phyloP scores from a whole-genome alignment of 1,140 invertebrate genomes.

The Panagrolaimus sp. region DNA sequence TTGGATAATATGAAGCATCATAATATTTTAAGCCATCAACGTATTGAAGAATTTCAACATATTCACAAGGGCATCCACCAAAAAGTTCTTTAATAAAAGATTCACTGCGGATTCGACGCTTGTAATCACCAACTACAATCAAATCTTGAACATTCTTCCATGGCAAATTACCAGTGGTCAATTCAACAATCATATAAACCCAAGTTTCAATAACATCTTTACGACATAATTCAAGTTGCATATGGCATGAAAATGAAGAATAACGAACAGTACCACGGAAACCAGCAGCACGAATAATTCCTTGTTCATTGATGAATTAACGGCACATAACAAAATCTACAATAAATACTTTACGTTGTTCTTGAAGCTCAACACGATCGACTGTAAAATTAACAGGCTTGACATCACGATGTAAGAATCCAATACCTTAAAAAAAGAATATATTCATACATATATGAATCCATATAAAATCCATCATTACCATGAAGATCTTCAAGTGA shows the following conservation, averaged over 20 bases:
- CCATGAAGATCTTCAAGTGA: conserved; percentile 45
- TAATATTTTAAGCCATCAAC: too few relatives aligned
- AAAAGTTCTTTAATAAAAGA: too few relatives aligned
- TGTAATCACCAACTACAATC: conserved; percentile 41
- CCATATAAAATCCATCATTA: conserved; percentile 13
- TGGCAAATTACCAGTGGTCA: conserved; percentile 41
- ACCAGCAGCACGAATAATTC: conserved; percentile 48
- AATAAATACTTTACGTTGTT: conserved; percentile 50
- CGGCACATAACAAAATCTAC: conserved; percentile 55
- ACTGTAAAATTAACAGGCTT: conserved; percentile 49
- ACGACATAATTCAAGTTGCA: conserved; percentile 36
- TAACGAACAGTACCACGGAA: conserved; percentile 46
- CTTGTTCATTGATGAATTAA: conserved; percentile 53
- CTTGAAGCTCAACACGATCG: conserved; percentile 38
- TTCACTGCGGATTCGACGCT: conserved; percentile 16
- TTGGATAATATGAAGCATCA: too few relatives aligned
- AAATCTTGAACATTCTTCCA: conserved; percentile 46
- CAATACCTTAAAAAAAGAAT: conserved; percentile 3
- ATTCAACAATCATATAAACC: conserved; percentile 40
- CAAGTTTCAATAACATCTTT: conserved; percentile 32
- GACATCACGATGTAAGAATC: conserved; percentile 47
- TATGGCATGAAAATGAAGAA: conserved; percentile 43
- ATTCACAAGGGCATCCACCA: too few relatives aligned
- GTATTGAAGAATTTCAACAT: too few relatives aligned
- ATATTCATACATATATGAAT: background rate